Conservation (phyloP, 37 sponge, comb jelly and placozoan genomes). For the Oscarella lobularis region DNA sequence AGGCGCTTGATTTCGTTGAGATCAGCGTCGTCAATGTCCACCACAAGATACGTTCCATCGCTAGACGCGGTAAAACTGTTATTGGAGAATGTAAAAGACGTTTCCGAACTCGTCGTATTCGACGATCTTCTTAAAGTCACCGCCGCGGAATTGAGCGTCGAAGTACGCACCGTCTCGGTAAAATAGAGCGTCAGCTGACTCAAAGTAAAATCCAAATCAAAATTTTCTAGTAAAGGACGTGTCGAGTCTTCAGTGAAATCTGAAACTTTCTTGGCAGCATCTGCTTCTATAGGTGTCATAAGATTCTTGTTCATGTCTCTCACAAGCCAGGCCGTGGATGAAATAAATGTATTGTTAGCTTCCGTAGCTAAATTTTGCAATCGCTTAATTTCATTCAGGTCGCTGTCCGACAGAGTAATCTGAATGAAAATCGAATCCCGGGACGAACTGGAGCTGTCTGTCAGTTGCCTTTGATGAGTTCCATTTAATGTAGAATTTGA, state of each 20-base stretch:
- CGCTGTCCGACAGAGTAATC: not conserved
- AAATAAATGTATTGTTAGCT: conserved; percentile 46
- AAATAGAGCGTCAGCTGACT: conserved; percentile 34
- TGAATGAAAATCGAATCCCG: not conserved
- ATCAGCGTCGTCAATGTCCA: conserved; percentile 50
- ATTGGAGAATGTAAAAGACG: not conserved
- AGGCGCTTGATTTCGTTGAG: conserved; percentile 71
- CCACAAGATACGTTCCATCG: conserved; percentile 22
- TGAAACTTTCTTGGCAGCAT: conserved; percentile 5
- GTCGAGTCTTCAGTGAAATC: conserved; percentile 19
- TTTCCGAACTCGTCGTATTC: not conserved
- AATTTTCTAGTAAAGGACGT: conserved; percentile 24
- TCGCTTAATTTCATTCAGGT: conserved; percentile 60
- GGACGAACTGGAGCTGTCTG: not conserved
- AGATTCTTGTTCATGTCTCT: conserved; percentile 35
- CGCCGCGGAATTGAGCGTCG: conserved; percentile 7
- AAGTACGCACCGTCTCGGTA: conserved; percentile 47
- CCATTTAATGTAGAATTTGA: not conserved
- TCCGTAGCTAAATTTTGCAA: conserved; percentile 27
- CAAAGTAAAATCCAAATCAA: conserved; percentile 41
- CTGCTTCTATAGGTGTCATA: conserved; percentile 10
- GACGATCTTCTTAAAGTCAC: conserved; percentile 19
- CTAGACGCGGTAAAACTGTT: not conserved
- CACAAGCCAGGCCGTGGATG: conserved; percentile 26
- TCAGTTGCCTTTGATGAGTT: not conserved